Evolutionary conservation across 2,888 invertebrate species (phyloP).

Genomic region (Leptinotarsa juncta): DNA sequence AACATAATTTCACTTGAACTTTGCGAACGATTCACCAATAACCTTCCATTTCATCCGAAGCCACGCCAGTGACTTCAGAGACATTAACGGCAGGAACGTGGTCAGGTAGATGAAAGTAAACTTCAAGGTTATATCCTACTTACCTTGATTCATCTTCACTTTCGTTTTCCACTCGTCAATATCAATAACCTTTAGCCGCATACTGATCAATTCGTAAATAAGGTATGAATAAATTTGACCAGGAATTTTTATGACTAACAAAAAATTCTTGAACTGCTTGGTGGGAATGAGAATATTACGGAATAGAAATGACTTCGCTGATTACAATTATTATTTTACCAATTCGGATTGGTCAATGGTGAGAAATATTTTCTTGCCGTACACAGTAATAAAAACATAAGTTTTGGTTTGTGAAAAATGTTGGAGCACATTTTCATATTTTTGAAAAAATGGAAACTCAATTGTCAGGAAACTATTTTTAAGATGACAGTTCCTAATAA

Average conservation of each 20-base stretch:
- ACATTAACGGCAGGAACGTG: background rate
- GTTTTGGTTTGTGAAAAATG: too few relatives aligned
- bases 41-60: background rate
- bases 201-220: background rate
- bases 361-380: too few relatives aligned
- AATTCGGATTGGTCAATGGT: too few relatives aligned
- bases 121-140: conserved; percentile 57
- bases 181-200: conserved; percentile 6
- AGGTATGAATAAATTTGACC: background rate
- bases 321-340: too few relatives aligned
- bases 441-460: too few relatives aligned
- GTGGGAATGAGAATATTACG: background rate
- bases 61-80: conserved; percentile 11
- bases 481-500: too few relatives aligned
- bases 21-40: background rate
- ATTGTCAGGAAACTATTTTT: too few relatives aligned
- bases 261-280: background rate
- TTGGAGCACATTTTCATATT: too few relatives aligned
- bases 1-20: background rate
- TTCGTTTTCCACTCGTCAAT: conserved; percentile 50
- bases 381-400: too few relatives aligned
- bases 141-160: conserved; percentile 59
- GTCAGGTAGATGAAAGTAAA: conserved; percentile 39
- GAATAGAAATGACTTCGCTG: too few relatives aligned
- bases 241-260: conserved; percentile 1